Evolutionary conservation across 2,888 invertebrate species (phyloP).

Genomic region (Watsonalla cultraria): DNA sequence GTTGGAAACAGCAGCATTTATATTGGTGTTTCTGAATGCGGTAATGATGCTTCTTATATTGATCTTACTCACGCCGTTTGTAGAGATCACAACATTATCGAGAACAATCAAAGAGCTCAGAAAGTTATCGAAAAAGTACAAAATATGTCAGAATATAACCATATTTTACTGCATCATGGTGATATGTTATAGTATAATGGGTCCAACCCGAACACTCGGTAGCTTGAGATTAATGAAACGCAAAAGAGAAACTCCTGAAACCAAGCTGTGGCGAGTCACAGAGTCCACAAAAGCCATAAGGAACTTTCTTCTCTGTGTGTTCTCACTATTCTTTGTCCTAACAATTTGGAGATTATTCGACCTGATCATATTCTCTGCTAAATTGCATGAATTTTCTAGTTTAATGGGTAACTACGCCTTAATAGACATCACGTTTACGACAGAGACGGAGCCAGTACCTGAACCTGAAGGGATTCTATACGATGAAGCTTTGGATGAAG

Average conservation of each 20-base stretch:
- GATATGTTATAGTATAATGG: slow-evolving; percentile 36
- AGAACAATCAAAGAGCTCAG: slow-evolving; percentile 29
- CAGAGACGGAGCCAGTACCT: slow-evolving; percentile 16
- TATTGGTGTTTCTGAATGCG: slow-evolving; percentile 33
- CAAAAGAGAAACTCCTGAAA: slow-evolving; percentile 23
- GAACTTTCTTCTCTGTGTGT: slow-evolving; percentile 50
- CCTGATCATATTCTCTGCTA: slow-evolving; percentile 54
- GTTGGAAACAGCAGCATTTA: slow-evolving; percentile 13
- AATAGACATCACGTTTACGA: slow-evolving; percentile 34
- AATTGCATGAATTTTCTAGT: slow-evolving; percentile 52
- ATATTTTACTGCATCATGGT: slow-evolving; percentile 29
- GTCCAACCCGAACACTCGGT: slow-evolving; percentile 40
- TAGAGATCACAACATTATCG: slow-evolving; percentile 37
- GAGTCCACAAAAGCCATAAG: slow-evolving; percentile 44
- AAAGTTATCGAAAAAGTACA: slow-evolving; percentile 12
- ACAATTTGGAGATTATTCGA: slow-evolving; percentile 48
- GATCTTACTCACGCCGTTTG: slow-evolving; percentile 37
- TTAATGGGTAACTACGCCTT: slow-evolving; percentile 53
- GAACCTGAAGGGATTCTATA: slow-evolving; percentile 14
- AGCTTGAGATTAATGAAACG: slow-evolving; percentile 20
- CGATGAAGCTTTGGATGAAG: slow-evolving; percentile 18
- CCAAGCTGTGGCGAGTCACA: slow-evolving; percentile 41
- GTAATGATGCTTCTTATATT: slow-evolving; percentile 49
- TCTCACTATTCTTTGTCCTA: slow-evolving; percentile 52
- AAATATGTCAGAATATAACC: slow-evolving; percentile 3